A percentile compares a stretch with the other conserved stretches of the same genome.
phyloP scores from a whole-genome alignment of 2,113 vertebrate species.

The Daubentonia madagascariensis region DNA sequence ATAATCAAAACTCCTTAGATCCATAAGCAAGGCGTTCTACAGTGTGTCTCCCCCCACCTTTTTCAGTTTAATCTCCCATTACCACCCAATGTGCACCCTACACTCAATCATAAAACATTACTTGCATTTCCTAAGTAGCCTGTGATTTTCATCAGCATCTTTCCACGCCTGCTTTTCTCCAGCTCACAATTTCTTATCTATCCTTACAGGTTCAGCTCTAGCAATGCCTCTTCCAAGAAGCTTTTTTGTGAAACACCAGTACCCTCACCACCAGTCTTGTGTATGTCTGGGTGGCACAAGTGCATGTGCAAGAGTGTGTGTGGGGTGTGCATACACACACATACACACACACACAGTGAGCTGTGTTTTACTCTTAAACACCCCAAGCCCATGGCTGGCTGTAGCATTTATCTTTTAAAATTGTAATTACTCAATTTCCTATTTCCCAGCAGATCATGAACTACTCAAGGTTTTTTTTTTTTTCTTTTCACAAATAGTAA shows the following conservation, averaged over 20 bases:
- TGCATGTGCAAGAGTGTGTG: accelerated
- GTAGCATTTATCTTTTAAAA: not conserved
- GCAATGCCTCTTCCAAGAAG: not conserved
- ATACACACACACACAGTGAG: no score
- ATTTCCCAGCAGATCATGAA: not conserved
- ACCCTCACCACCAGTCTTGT: not conserved
- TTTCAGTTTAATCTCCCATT: not conserved
- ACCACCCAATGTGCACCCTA: not conserved
- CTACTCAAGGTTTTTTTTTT: not conserved
- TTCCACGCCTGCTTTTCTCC: not conserved
- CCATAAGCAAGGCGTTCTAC: not conserved
- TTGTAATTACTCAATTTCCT: not conserved
- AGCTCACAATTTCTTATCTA: not conserved
- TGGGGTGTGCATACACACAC: accelerated
- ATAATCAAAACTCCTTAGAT: not conserved
- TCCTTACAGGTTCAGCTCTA: not conserved
- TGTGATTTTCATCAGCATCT: not conserved
- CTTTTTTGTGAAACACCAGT: not conserved
- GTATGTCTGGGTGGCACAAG: not conserved
- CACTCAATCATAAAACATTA: not conserved
- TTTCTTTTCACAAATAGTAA: not conserved
- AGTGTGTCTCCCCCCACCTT: not conserved
- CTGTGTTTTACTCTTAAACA: not conserved
- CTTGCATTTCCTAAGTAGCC: not conserved
- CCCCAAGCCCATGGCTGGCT: not conserved